These are phyloP conservation scores for Chrysocyon brachyurus DNA, from an alignment of 2,797 vertebrate species.

Conservation along the genomic window DNA sequence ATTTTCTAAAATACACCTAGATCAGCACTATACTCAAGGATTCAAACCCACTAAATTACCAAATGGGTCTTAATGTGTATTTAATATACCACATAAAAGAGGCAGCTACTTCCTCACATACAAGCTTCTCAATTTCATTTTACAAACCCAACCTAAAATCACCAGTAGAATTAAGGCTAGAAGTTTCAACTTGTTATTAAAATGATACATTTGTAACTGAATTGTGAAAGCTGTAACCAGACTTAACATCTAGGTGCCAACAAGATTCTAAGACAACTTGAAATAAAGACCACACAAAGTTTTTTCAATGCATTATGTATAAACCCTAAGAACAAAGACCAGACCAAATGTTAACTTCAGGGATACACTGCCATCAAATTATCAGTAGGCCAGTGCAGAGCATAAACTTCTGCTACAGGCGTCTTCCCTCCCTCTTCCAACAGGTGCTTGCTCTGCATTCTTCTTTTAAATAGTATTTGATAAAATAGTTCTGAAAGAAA, in stretches of 20 bases:
- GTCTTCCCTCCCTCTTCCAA: constrained; percentile 29
- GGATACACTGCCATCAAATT: background rate
- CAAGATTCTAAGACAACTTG: constrained; percentile 57
- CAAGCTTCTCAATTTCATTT: constrained; percentile 57
- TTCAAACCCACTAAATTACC: constrained; percentile 43
- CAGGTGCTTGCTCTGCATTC: constrained; percentile 55
- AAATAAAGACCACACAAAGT: constrained; percentile 59
- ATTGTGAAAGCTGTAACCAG: constrained; percentile 6
- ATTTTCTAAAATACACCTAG: constrained; percentile 48
- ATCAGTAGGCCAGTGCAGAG: background rate
- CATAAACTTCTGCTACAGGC: background rate
- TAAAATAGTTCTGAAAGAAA: constrained; percentile 64
- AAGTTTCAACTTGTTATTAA: constrained; percentile 28
- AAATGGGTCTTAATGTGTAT: background rate
- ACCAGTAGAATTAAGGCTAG: background rate
- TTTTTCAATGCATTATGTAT: constrained; percentile 1
- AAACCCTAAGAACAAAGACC: constrained; percentile 55
- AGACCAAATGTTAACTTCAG: constrained; percentile 69
- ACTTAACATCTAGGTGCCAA: constrained; percentile 51
- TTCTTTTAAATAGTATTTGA: constrained; percentile 29
- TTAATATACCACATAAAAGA: constrained; percentile 6
- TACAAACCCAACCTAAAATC: constrained; percentile 66
- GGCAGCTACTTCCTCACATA: constrained; percentile 15
- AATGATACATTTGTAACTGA: constrained; percentile 55
- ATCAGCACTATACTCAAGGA: background rate